Evolutionary conservation across 2,113 vertebrate genomes (phyloP).

Genomic region (Catharus fuscescens): DNA sequence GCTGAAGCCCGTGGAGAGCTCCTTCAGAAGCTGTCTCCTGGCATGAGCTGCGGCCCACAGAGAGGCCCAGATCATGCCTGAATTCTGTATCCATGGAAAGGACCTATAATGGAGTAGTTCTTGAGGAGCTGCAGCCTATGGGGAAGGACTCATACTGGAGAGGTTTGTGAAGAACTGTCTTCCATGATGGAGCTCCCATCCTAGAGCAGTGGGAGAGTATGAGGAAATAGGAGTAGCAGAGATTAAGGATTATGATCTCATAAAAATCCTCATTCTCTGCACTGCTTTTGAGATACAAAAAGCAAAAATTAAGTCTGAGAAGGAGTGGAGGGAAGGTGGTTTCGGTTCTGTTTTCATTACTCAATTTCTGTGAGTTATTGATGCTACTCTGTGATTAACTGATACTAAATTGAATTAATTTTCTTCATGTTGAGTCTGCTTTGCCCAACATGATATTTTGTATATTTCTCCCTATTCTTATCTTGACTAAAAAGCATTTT

Average conservation of each 20-base stretch:
- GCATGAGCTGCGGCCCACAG: neutral
- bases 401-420: neutral
- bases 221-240: neutral
- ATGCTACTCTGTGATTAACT: neutral
- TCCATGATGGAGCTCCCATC: rapidly evolving
- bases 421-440: neutral
- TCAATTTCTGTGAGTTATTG: neutral
- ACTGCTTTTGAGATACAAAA: neutral
- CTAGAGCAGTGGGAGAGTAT: rapidly evolving
- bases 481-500: neutral
- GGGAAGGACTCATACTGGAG: rapidly evolving
- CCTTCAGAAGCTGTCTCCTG: neutral
- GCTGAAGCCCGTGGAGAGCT: neutral
- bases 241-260: neutral
- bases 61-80: neutral
- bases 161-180: neutral
- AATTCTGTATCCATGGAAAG: neutral
- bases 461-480: neutral
- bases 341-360: neutral
- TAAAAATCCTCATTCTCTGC: neutral
- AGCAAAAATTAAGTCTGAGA: neutral
- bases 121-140: rapidly evolving
- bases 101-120: neutral
- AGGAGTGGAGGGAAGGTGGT: rapidly evolving
- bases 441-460: neutral